Conservation (phyloP, 2,888 invertebrate genomes). For the Diarsia mendica region DNA sequence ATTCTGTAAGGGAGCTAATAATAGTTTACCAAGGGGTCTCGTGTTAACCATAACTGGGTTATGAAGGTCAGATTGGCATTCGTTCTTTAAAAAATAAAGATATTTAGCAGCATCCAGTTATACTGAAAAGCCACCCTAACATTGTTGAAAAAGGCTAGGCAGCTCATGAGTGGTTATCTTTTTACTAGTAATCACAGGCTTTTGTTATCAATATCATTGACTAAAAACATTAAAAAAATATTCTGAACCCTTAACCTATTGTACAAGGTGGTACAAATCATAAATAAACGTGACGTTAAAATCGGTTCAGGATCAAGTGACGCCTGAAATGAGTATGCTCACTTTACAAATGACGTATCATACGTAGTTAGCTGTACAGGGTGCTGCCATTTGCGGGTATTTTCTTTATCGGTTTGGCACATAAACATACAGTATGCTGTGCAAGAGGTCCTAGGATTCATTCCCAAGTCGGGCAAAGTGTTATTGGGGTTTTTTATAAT, state of each 20-base stretch:
- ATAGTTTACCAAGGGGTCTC: neutral
- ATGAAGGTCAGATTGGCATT: neutral
- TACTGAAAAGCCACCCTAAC: neutral
- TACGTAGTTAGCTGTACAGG: slow-evolving; percentile 19
- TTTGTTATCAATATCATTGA: neutral
- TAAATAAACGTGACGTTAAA: slow-evolving; percentile 5
- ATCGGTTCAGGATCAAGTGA: slow-evolving; percentile 35
- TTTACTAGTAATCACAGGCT: neutral
- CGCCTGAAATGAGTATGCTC: slow-evolving; percentile 39
- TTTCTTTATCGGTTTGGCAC: slow-evolving; percentile 16
- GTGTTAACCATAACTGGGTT: neutral
- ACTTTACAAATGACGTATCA: slow-evolving; percentile 47
- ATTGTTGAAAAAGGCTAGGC: neutral
- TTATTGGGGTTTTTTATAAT: too few relatives aligned
- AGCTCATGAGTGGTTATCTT: neutral
- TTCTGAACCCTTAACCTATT: neutral
- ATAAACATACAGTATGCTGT: too few relatives aligned
- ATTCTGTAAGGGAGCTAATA: neutral
- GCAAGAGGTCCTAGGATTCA: too few relatives aligned
- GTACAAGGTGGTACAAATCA: slow-evolving; percentile 14
- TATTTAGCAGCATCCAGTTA: neutral
- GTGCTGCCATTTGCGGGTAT: neutral
- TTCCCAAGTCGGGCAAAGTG: too few relatives aligned
- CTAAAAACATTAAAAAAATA: neutral
- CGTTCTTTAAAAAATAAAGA: neutral